These are phyloP conservation scores for Orchestes rusci DNA, from an alignment of 2,888 invertebrate species.

Conservation along the genomic window DNA sequence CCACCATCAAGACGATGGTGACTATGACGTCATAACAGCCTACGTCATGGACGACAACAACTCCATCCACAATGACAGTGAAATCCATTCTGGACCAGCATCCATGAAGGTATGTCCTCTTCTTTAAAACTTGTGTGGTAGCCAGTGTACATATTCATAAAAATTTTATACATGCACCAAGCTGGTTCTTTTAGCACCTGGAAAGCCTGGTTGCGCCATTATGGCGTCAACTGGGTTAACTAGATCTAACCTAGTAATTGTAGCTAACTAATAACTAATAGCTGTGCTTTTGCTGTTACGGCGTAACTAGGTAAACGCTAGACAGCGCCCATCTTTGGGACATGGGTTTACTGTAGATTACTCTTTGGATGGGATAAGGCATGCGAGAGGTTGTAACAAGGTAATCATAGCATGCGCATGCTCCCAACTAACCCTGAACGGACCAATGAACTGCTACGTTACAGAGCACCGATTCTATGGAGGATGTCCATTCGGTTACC, in stretches of 20 bases:
- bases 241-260: too few species aligned
- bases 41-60: conserved; percentile 81
- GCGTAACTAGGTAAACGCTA: conserved; percentile 44
- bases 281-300: conserved; percentile 39
- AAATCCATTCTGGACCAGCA: conserved; percentile 68
- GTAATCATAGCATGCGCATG: conserved; percentile 9
- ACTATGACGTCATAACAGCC: conserved; percentile 72
- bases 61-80: conserved; percentile 69
- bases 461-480: conserved; percentile 81
- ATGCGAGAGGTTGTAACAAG: conserved; percentile 44
- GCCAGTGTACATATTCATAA: too few species aligned
- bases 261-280: conserved; percentile 7
- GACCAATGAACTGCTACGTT: neutral
- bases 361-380: conserved; percentile 46
- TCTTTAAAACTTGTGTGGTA: neutral
- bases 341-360: conserved; percentile 47
- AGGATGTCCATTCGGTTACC: conserved; percentile 69
- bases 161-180: too few species aligned
- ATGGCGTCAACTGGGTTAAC: too few species aligned
- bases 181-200: too few species aligned
- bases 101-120: conserved; percentile 77
- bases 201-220: too few species aligned
- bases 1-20: conserved; percentile 63
- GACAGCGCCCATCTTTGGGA: conserved; percentile 44
- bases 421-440: neutral